phyloP scores from a whole-genome alignment of 2,113 vertebrate genomes.

The Xiphophorus couchianus region DNA sequence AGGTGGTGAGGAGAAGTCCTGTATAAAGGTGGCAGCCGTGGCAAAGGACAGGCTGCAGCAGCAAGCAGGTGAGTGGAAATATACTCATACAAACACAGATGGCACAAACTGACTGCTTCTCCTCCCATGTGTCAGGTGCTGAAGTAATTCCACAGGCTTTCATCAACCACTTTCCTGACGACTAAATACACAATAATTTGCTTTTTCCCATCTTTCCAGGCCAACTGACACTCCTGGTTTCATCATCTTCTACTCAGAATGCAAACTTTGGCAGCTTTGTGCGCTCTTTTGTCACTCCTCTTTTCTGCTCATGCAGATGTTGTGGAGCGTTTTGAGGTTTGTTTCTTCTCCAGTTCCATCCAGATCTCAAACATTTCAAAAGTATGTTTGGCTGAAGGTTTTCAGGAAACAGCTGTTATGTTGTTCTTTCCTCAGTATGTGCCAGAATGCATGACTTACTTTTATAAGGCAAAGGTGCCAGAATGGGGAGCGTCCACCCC shows the following conservation, averaged over 20 bases:
- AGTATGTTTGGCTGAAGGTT: too few relatives aligned
- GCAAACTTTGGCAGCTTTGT: slow-evolving; percentile 19
- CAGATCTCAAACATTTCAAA: not conserved
- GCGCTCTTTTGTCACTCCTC: slow-evolving; percentile 43
- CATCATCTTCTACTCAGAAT: slow-evolving; percentile 31
- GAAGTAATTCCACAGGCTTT: not conserved
- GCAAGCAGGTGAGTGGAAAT: slow-evolving; percentile 51
- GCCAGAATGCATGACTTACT: slow-evolving; percentile 72
- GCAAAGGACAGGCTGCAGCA: slow-evolving; percentile 10
- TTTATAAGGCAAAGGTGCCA: slow-evolving; percentile 74
- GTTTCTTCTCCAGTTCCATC: not conserved
- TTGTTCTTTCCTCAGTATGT: slow-evolving; percentile 41
- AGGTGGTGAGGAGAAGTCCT: slow-evolving; percentile 17
- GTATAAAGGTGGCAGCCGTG: slow-evolving; percentile 30
- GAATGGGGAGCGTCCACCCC: slow-evolving; percentile 52
- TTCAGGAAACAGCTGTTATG: not conserved
- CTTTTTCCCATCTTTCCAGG: not conserved
- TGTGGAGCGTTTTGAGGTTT: slow-evolving; percentile 67
- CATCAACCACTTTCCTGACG: not conserved
- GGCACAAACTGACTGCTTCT: not conserved
- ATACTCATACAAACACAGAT: slow-evolving; percentile 19
- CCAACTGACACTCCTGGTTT: not conserved
- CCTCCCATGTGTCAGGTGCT: not conserved
- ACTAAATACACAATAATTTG: not conserved
- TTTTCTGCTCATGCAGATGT: slow-evolving; percentile 55